Evolutionary conservation across 2,888 invertebrate genomes (phyloP), one percentile per base, ranked within the genome.

Genomic region (Ochlodes sylvanus): DNA sequence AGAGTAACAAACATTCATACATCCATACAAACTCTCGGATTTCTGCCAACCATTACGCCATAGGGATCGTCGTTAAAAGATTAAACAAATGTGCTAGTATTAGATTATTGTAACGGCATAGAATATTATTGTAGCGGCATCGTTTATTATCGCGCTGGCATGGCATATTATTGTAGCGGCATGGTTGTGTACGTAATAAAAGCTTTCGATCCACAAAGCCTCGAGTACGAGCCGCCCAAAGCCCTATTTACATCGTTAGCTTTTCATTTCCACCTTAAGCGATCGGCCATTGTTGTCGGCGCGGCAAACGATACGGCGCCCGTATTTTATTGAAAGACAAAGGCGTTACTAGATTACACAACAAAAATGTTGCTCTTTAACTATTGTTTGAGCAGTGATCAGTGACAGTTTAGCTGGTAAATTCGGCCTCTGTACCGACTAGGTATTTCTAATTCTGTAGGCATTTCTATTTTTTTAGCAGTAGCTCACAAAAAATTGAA

Each of bases 241-340:
- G 69, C 73, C 74, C 76, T 79, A 77, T 79, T 79, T 79, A 79
- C 76, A 79, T 80, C 79, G 82, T 83, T 82, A 81, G 79, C 77
- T 77, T 81, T 77, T 79, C 78, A 80, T 84, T 84, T 80, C 75
- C 77, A 80, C 79, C 78, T 78, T 78, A 72, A 78, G 75, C 76
- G 74, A 74, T 72, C 70, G 70, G 68, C 72, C 73, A 76, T 83
- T 81, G 80, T 79, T 81, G 70, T 44, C 38, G 63, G 19, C 19
- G 32, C 58, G 63, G 67, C 65, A 63, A 52, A 42, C 63, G 68
- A 41, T 71, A 71, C 65, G 68, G 63, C 64, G 66, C 63, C 65
- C 69, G 72, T 73, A 75, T 77, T 74, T 75, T 73, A 73, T 72
- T 70, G 69, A 72, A 72, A 76, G 74, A 79, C 74, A 79, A 77